A percentile compares a stretch with the other conserved stretches of the same genome.
Conservation (phyloP, 2,888 invertebrate species). For the Tenthredo amoena region DNA sequence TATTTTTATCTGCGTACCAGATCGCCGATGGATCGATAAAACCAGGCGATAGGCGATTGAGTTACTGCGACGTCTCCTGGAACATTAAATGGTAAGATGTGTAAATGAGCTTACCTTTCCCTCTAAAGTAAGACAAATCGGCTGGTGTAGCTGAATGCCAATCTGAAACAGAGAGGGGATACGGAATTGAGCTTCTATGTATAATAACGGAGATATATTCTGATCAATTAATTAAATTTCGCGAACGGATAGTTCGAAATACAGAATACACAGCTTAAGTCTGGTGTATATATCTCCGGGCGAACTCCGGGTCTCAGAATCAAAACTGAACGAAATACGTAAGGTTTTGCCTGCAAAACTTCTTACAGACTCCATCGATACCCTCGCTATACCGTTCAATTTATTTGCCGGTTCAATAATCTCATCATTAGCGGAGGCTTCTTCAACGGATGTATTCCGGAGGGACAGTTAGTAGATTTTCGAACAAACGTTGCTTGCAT, state of each 20-base stretch:
- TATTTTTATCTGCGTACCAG: not conserved
- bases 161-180: constrained; percentile 13
- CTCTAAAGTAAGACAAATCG: constrained; percentile 3
- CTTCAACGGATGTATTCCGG: not conserved
- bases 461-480: not conserved
- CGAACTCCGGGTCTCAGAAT: not conserved
- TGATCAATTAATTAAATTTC: not conserved
- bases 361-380: not conserved
- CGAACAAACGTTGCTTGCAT: not conserved
- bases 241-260: not conserved
- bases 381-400: not conserved
- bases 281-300: not conserved
- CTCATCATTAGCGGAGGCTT: not conserved
- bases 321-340: not conserved
- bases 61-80: not conserved
- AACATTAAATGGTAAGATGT: constrained; percentile 5
- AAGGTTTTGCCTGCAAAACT: not conserved
- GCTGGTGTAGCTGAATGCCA: constrained; percentile 12
- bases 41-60: not conserved
- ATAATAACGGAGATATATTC: not conserved
- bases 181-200: not conserved
- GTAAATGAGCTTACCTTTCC: constrained; percentile 1
- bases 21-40: not conserved
- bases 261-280: not conserved
- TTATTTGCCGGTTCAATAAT: not conserved